phyloP scores from a whole-genome alignment of 2,888 invertebrate genomes.

The Orchesellides sinensis region DNA sequence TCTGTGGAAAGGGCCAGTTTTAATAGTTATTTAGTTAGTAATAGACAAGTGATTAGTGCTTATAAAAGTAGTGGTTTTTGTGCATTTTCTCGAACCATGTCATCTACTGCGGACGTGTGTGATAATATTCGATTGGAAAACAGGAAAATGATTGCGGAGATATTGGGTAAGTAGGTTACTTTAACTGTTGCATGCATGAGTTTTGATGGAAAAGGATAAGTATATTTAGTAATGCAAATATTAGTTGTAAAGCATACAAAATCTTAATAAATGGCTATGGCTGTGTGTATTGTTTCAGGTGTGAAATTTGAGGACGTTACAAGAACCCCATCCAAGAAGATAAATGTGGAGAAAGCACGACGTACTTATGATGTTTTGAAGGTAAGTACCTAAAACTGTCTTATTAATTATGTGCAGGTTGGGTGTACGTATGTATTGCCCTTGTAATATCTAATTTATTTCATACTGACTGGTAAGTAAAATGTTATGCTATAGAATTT shows the following conservation, averaged over 20 bases:
- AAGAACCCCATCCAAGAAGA: conserved; percentile 8
- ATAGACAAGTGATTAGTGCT: no score
- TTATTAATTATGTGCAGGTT: neutral
- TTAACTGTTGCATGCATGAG: no score
- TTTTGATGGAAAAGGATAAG: no score
- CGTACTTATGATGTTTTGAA: conserved; percentile 23
- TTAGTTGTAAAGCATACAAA: neutral
- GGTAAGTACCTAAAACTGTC: conserved; percentile 39
- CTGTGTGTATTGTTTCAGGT: conserved; percentile 9
- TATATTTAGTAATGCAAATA: no score
- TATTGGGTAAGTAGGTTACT: conserved; percentile 23
- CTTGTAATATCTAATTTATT: no score
- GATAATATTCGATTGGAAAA: neutral
- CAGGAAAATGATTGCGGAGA: conserved; percentile 17
- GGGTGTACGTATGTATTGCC: no score
- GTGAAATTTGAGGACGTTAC: conserved; percentile 2
- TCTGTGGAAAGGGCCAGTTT: neutral
- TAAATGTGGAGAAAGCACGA: conserved; percentile 40
- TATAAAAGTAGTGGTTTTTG: no score
- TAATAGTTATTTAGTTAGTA: no score
- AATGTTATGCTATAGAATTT: neutral
- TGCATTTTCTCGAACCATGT: neutral
- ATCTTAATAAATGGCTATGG: neutral
- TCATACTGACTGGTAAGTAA: neutral
- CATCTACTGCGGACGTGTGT: neutral